A percentile compares a stretch with the other conserved stretches of the same genome.
Evolutionary conservation across 2,888 invertebrate species (phyloP).

Genomic region (Drosophila tanythrix): DNA sequence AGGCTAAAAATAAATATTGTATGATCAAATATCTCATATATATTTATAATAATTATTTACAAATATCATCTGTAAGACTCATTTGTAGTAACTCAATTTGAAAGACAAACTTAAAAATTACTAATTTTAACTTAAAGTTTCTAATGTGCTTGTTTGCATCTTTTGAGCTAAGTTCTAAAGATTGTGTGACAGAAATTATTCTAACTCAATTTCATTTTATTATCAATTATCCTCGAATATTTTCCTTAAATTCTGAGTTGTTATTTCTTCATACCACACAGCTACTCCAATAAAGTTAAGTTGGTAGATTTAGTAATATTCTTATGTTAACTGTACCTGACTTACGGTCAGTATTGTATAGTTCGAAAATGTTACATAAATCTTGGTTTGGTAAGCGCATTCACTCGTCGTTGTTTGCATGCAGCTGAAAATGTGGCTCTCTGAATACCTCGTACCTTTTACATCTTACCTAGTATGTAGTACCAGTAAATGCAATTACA

Average conservation of each 20-base stretch:
- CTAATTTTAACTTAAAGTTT: neutral
- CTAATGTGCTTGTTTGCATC: neutral
- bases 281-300: neutral
- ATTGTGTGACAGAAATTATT: neutral
- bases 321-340: neutral
- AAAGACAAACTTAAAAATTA: neutral
- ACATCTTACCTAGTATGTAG: slow-evolving; percentile 16
- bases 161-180: neutral
- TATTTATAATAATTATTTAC: neutral
- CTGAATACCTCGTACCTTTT: slow-evolving; percentile 6
- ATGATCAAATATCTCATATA: neutral
- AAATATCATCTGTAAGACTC: neutral
- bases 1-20: neutral
- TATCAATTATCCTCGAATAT: neutral
- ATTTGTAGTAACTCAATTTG: neutral
- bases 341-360: neutral
- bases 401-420: slow-evolving; percentile 37
- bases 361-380: neutral
- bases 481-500: slow-evolving; percentile 73
- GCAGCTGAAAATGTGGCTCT: slow-evolving; percentile 15
- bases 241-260: neutral
- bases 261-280: neutral
- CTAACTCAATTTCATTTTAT: neutral
- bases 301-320: neutral
- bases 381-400: slow-evolving; percentile 51